Percentiles rank a stretch among this genome's conserved stretches.
phyloP scores from a whole-genome alignment of 2,888 invertebrate species.

The Spialia ferax region DNA sequence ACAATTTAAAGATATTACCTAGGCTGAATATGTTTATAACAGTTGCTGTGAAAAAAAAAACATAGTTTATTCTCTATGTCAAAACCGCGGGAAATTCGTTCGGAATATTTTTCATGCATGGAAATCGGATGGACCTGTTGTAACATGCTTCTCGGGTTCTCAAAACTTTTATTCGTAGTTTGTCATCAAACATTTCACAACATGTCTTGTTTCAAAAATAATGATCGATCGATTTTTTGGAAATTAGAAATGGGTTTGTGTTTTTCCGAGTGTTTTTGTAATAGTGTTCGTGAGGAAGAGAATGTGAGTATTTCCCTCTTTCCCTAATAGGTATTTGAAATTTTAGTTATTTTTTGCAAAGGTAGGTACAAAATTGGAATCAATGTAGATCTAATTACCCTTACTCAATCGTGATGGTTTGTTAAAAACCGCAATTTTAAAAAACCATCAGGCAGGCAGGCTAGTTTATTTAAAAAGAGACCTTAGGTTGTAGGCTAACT shows the following conservation, averaged over 20 bases:
- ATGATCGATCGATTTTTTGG: conserved; percentile 50
- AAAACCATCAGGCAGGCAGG: too few species aligned
- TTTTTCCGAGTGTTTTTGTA: conserved; percentile 63
- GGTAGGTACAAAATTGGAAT: too few species aligned
- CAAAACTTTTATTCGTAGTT: neutral
- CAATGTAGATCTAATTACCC: too few species aligned
- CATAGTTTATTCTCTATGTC: too few species aligned
- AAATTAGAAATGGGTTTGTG: conserved; percentile 69
- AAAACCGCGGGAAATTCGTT: conserved; percentile 5
- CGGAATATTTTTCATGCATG: conserved; percentile 20
- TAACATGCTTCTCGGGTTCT: neutral
- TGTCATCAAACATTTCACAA: conserved; percentile 44
- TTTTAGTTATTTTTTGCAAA: too few species aligned
- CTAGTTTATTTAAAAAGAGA: too few species aligned
- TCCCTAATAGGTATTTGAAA: too few species aligned
- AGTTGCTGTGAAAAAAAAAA: neutral
- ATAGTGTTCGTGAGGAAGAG: conserved; percentile 46
- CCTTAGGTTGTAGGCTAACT: too few species aligned
- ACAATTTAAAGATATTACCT: too few species aligned
- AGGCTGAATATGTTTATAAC: neutral
- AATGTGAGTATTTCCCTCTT: conserved; percentile 54
- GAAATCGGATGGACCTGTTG: neutral
- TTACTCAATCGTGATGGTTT: too few species aligned
- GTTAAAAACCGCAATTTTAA: too few species aligned
- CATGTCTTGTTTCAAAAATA: conserved; percentile 56